Conservation (phyloP, 2,888 invertebrate genomes). For the Beris chalybata region DNA sequence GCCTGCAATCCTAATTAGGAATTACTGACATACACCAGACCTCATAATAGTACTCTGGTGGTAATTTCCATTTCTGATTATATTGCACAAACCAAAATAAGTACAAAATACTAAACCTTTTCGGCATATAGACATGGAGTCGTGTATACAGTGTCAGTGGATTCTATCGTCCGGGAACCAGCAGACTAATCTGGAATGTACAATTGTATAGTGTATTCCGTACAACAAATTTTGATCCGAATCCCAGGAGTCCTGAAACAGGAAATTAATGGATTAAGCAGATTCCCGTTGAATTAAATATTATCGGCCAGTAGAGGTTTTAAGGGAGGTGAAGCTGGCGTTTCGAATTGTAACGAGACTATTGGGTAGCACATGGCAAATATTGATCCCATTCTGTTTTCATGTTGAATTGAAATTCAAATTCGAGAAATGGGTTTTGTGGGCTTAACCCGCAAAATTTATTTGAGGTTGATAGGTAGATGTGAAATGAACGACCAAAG, state of each 20-base stretch:
- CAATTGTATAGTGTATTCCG: too few species aligned
- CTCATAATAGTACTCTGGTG: too few species aligned
- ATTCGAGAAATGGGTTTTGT: slow-evolving; percentile 21
- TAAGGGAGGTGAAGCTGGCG: neutral
- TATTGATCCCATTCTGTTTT: slow-evolving; percentile 5
- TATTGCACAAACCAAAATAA: too few species aligned
- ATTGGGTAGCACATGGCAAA: slow-evolving; percentile 23
- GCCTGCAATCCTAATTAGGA: too few species aligned
- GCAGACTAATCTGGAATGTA: too few species aligned
- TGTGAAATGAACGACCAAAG: slow-evolving; percentile 10
- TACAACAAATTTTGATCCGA: too few species aligned
- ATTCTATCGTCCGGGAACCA: too few species aligned
- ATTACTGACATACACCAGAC: too few species aligned
- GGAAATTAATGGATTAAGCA: slow-evolving; percentile 27
- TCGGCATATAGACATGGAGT: too few species aligned
- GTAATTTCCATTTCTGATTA: too few species aligned
- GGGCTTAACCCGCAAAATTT: slow-evolving; percentile 19
- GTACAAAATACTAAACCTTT: too few species aligned
- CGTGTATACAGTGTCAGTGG: too few species aligned
- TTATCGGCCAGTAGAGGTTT: neutral
- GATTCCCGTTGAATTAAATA: slow-evolving; percentile 25
- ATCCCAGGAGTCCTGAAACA: neutral
- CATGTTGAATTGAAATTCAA: slow-evolving; percentile 27
- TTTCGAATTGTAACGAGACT: neutral
- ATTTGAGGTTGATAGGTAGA: slow-evolving; percentile 22